Evolutionary conservation across 1,140 invertebrate genomes (phyloP), one percentile per base, ranked within the genome.

Genomic region (Sinella curviseta): DNA sequence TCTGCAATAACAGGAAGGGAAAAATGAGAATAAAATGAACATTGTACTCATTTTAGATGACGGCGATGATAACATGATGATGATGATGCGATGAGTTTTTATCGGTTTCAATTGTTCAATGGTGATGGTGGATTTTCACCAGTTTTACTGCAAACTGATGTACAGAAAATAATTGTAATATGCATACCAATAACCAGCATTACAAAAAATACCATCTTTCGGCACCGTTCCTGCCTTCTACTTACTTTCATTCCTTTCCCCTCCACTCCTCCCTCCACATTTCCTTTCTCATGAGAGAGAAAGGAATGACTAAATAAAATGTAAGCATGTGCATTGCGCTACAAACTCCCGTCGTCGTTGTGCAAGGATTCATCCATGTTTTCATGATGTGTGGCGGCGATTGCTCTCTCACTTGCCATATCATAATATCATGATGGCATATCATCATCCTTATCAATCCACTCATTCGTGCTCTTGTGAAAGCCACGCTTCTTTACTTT

Each of bases 321-420:
- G 65, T 30, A 70, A 33, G 65, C 65, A 31, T 70, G 65, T 70
- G 65, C 65, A n/a, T 70, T 31, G 24, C 65, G 65, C 31, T n/a
- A 65, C n/a, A n/a, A n/a, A n/a, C n/a, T n/a, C 55, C 12, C n/a
- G 39, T 24, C 55, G 55, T 60, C 55, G 4, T 60, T 24, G 14
- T 60, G 14, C 8, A 24, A n/a, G n/a, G n/a, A n/a, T n/a, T n/a
- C n/a, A n/a, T n/a, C n/a, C n/a, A n/a, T n/a, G n/a, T n/a, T n/a
- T n/a, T n/a, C n/a, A n/a, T n/a, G 12, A 24, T 48, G 39, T 48
- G 39, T 14, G 24, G 55, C 55, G n/a, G n/a, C n/a, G n/a, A n/a
- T 60, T 60, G 14, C 55, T 60, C 24, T 8, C 55, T 14, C n/a
- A n/a, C 24, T 60, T 14, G 55, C 24, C 3, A 26, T 60, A 60